phyloP scores from a whole-genome alignment of 2,797 vertebrate species.

The Tragopan temminckii region DNA sequence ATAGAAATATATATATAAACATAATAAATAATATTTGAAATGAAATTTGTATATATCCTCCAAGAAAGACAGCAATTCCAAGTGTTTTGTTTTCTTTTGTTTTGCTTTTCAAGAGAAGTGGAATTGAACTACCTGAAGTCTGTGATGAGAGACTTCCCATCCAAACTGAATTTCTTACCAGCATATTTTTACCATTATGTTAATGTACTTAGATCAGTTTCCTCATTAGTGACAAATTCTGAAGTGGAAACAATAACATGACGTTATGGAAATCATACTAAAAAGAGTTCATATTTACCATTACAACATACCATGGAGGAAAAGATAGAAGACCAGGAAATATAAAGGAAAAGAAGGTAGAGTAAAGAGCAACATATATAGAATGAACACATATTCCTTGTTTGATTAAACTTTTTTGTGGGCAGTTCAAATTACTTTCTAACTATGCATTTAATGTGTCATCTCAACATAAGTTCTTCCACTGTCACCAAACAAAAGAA shows the following conservation, averaged over 20 bases:
- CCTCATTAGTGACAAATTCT: background rate
- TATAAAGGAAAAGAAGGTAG: background rate
- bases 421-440: background rate
- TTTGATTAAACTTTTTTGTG: background rate
- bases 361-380: background rate
- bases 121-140: background rate
- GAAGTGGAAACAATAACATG: background rate
- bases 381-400: background rate
- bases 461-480: background rate
- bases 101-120: background rate
- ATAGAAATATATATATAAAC: no score
- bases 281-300: background rate
- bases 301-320: background rate
- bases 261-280: background rate
- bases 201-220: background rate
- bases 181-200: background rate
- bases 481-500: background rate
- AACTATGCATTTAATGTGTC: background rate
- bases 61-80: background rate
- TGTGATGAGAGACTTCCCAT: background rate
- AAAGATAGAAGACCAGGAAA: background rate
- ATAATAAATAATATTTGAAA: background rate
- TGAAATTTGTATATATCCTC: background rate
- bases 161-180: background rate
- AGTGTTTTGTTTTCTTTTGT: background rate